Percentiles rank a stretch among this genome's conserved stretches.
phyloP scores from a whole-genome alignment of 2,113 vertebrate species.

The Prionailurus viverrinus region DNA sequence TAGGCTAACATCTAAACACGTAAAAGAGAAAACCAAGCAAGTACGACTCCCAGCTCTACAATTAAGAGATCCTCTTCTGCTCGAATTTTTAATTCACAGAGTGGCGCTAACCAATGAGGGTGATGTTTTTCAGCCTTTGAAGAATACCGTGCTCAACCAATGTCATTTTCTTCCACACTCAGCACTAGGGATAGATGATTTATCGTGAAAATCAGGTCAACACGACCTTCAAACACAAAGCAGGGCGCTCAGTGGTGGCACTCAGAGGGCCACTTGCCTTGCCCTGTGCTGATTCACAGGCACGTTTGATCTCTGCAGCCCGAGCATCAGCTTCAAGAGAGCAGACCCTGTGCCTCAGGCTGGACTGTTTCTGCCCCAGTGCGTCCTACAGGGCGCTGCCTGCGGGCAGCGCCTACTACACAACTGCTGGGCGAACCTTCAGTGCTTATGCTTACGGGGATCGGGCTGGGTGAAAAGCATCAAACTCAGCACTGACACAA shows the following conservation, averaged over 20 bases:
- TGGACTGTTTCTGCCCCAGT: neutral
- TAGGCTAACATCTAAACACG: neutral
- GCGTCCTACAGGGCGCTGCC: neutral
- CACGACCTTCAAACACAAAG: neutral
- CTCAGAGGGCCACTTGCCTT: neutral
- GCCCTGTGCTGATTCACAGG: neutral
- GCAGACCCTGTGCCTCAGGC: neutral
- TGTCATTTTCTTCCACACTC: neutral
- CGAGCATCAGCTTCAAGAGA: neutral
- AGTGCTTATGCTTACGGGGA: neutral
- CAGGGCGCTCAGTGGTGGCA: neutral
- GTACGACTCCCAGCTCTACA: neutral
- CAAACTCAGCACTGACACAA: neutral
- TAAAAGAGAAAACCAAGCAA: neutral
- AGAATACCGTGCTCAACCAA: neutral
- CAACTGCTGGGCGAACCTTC: neutral
- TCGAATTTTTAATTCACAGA: slow-evolving; percentile 6
- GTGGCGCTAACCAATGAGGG: neutral
- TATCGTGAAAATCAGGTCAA: neutral
- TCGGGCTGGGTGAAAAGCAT: neutral
- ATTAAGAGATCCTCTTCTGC: slow-evolving; percentile 16
- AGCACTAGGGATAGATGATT: neutral
- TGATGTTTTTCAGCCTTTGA: neutral
- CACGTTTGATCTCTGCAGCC: neutral
- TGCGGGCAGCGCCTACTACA: neutral